A percentile compares a stretch with the other conserved stretches of the same genome.
Conservation (phyloP, 1,140 invertebrate species). For the Saccostrea echinata region DNA sequence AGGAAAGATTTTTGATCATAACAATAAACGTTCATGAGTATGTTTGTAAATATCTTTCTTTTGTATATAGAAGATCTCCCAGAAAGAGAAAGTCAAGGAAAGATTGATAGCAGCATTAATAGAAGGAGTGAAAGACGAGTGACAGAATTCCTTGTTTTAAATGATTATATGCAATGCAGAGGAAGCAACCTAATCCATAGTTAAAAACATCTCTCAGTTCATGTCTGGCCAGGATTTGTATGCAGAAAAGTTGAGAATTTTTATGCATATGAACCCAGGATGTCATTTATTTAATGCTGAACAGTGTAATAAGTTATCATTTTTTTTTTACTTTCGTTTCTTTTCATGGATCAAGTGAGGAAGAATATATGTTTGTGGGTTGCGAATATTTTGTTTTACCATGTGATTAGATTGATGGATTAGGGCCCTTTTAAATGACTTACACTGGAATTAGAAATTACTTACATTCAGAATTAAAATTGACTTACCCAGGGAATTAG, state of each 20-base stretch:
- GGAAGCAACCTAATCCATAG: background rate
- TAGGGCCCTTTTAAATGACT: background rate
- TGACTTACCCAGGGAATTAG: no score
- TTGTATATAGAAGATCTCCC: constrained; percentile 41
- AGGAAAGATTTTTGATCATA: no score
- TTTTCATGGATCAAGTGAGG: background rate
- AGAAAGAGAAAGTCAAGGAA: constrained; percentile 50
- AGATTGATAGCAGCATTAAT: constrained; percentile 38
- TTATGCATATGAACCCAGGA: no score
- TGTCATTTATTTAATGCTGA: background rate
- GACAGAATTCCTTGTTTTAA: background rate
- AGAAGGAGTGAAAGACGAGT: background rate
- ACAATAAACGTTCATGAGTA: no score
- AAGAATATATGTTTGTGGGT: background rate
- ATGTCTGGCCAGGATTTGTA: background rate
- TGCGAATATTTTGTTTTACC: background rate
- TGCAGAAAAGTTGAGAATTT: no score
- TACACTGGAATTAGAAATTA: no score
- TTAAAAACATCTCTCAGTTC: background rate
- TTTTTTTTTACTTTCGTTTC: background rate
- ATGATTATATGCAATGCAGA: background rate
- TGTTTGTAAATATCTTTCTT: background rate
- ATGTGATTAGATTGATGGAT: background rate
- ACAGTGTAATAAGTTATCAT: background rate
- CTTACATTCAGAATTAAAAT: no score